Conservation (phyloP, 2,888 invertebrate genomes). For the Meghimatium bilineatum region DNA sequence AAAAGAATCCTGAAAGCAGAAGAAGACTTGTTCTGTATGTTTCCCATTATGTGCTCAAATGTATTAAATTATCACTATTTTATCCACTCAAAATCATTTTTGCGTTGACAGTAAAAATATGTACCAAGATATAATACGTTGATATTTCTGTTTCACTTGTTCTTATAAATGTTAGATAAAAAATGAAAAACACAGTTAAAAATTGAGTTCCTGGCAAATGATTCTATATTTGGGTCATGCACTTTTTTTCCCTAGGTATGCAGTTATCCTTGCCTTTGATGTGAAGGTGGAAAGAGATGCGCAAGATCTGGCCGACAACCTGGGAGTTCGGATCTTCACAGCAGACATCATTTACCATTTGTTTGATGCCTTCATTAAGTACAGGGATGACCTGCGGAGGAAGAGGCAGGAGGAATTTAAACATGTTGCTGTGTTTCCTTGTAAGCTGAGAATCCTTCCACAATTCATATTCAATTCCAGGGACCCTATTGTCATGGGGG, state of each 20-base stretch:
- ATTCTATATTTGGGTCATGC: background rate
- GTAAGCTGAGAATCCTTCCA: conserved; percentile 88
- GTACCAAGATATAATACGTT: too few relatives aligned
- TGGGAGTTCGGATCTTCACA: conserved; percentile 88
- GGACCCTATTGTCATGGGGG: conserved; percentile 98
- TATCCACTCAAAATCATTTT: too few relatives aligned
- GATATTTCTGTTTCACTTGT: too few relatives aligned
- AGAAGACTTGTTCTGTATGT: too few relatives aligned
- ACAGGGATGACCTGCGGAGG: conserved; percentile 89
- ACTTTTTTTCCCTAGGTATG: conserved; percentile 82
- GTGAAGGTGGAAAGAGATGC: conserved; percentile 98
- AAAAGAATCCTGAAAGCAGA: too few relatives aligned
- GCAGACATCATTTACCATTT: conserved; percentile 99
- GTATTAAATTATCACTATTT: too few relatives aligned
- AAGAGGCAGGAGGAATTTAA: conserved; percentile 96
- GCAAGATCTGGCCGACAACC: conserved; percentile 95
- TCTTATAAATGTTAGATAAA: too few relatives aligned
- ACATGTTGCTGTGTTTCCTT: conserved; percentile 98
- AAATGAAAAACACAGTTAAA: too few relatives aligned
- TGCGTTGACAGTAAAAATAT: too few relatives aligned
- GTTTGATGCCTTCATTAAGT: conserved; percentile 93
- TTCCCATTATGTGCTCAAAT: too few relatives aligned
- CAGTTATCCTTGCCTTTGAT: conserved; percentile 99
- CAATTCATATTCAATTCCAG: conserved; percentile 98
- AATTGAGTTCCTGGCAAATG: too few relatives aligned